Conservation (phyloP, 2,797 vertebrate species). For the Acrossocheilus wenchowensis region DNA sequence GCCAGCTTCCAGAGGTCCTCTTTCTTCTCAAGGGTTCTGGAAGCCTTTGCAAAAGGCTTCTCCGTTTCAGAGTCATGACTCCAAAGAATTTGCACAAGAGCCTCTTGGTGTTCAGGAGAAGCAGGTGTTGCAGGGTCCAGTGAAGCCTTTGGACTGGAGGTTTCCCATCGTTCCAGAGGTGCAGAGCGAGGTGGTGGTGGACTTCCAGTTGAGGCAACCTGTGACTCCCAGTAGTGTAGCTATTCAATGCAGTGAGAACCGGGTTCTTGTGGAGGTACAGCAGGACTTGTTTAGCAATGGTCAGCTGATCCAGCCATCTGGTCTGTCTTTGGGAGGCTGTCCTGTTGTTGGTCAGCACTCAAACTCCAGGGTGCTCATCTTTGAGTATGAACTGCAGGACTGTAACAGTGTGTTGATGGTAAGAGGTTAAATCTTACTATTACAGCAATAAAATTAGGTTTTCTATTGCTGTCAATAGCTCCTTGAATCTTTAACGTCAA, state of each 20-base stretch:
- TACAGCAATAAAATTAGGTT: too few relatives aligned
- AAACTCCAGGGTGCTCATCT: constrained; percentile 55
- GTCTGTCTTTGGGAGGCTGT: constrained; percentile 55
- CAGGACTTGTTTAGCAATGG: constrained; percentile 72
- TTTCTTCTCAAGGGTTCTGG: neutral
- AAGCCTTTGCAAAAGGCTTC: neutral
- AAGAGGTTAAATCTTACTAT: neutral
- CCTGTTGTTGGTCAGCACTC: neutral
- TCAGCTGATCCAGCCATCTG: constrained; percentile 63
- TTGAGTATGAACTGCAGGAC: constrained; percentile 62
- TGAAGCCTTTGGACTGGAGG: constrained; percentile 10
- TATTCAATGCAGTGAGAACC: constrained; percentile 62
- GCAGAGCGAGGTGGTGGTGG: neutral
- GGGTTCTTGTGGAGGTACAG: constrained; percentile 67
- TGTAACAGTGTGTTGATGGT: constrained; percentile 64
- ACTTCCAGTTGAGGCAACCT: constrained; percentile 36
- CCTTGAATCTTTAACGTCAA: too few relatives aligned
- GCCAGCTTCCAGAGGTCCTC: too few relatives aligned
- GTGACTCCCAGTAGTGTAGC: constrained; percentile 61
- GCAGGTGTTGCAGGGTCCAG: neutral
- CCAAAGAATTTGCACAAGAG: too few relatives aligned
- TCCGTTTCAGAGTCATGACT: neutral
- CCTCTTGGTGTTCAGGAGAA: neutral
- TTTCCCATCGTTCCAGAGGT: constrained; percentile 22
- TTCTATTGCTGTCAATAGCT: too few relatives aligned